Base-by-base conservation (phyloP, 37 sponge, comb jelly and placozoan species). In the Spongia lamella region DNA sequence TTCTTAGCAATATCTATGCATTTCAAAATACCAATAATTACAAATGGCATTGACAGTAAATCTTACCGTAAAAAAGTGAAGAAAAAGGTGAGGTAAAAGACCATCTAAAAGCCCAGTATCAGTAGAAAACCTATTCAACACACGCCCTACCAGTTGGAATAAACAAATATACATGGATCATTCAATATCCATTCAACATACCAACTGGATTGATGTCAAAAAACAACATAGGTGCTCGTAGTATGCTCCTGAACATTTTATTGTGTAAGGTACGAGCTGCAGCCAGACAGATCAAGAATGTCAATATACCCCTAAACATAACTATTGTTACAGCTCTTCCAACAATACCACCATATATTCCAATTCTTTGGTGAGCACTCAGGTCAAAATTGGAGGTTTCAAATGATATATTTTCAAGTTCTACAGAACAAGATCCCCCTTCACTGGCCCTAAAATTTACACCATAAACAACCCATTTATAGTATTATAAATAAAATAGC, bases 71-170 rank as follows among this genome's bases (percentile, higher is more conserved):
- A 87, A 29, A 34, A 54, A 80, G 20, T 87, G 81, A 65, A 47
- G 76, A 32, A 84, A 84, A 54, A 56, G 29, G 47, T 50, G 79
- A 1, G 92, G 92, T 9, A 91, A 61, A 21, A 82, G 30, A 26
- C 80, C 81, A 22, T 91, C 92, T n/a, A 91, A 52, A 22, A 86
- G 72, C 0, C 81, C 77, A 61, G 83, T 27, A 31, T 91, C 92
- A 56, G 87, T 86, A 1, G 92, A 83, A 49, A 91, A 91, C 13
- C 89, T 50, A 61, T 91, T 91, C 66, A 86, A 60, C 11, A 91
- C 74, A 54, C 84, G 76, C 24, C 92, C 90, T 90, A 52, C 35
- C 36, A n/a, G 56, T 9, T 43, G 9, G 4, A 9, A 54, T 21
- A 1, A 24, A 43, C 25, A 4, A 72, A 36, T 15, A 38, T 1